phyloP scores from a whole-genome alignment of 2,113 vertebrate species.

The Gobiocypris rarus region DNA sequence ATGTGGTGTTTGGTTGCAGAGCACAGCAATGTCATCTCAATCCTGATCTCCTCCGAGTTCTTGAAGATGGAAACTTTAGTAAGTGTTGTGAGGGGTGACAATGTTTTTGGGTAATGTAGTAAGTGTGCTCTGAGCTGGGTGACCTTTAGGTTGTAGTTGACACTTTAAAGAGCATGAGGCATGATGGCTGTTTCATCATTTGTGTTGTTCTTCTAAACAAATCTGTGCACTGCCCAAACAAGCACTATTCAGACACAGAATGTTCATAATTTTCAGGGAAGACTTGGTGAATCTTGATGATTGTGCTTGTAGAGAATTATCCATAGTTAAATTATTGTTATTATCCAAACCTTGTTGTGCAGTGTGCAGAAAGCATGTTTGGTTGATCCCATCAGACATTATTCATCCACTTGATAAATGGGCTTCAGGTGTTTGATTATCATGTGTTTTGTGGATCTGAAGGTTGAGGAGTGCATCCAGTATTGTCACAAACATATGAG shows the following conservation, averaged over 20 bases:
- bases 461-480: constrained; percentile 94
- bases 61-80: constrained; percentile 99
- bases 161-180: constrained; percentile 41
- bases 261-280: background rate
- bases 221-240: constrained; percentile 24
- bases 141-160: constrained; percentile 10
- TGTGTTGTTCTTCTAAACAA: background rate
- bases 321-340: background rate
- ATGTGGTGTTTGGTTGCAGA: constrained; percentile 84
- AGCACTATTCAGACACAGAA: background rate
- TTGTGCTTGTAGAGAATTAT: background rate
- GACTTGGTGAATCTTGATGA: background rate
- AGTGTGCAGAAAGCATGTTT: constrained; percentile 2
- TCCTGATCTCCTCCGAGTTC: constrained; percentile 99
- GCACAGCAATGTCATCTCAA: constrained; percentile 98
- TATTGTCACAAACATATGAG: constrained; percentile 97
- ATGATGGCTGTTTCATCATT: constrained; percentile 45
- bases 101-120: constrained; percentile 37
- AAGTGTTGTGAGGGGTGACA: constrained; percentile 79
- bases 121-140: constrained; percentile 33
- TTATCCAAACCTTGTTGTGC: background rate
- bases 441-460: constrained; percentile 41
- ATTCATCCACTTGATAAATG: background rate
- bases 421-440: background rate
- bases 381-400: background rate